Base-by-base conservation (phyloP, 2,888 invertebrate genomes). In the Aricia artaxerxes region DNA sequence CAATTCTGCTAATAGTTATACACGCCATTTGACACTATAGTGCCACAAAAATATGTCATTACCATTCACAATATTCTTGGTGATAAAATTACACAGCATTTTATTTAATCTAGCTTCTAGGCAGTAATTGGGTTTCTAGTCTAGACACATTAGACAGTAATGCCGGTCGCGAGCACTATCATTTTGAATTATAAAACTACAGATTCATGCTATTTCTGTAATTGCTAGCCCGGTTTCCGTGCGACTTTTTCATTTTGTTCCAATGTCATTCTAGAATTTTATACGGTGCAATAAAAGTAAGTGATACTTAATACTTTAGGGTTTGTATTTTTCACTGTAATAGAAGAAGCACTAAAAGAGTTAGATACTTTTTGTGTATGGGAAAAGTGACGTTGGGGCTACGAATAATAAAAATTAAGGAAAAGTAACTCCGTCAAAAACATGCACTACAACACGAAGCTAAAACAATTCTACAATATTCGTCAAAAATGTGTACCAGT, bases 121-220 rank as follows among this genome's bases (percentile, higher is more conserved):
- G 35, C 69, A 69, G 35, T 35, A 69, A 69, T 69, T 69, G 69
- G 69, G 69, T 69, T 69, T 69, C 69, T 69, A 69, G 69, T 35
- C 35, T 69, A 69, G 69, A 35, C 69, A 69, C 69, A 38, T 69
- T 69, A 69, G 69, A 69, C 69, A 13, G 69, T 69, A 69, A 69
- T 69, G 35, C 35, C 35, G 69, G 35, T 38, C 69, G 69, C 69
- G 69, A 1, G 13, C 69, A 69, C 38, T 69, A 38, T 69, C 16
- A 69, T 69, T 69, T 69, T 35, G 35, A 69, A 69, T 69, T 69
- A 69, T 69, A 69, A 69, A 69, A 35, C 69, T 69, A 69, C 69
- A 38, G 69, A 69, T 69, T 69, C 35, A 38, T 69, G 35, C 69
- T 38, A 69, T 69, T 38, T 35, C 69, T 69, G 69, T 38, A 69